Evolutionary conservation across 2,888 invertebrate genomes (phyloP), one percentile per base, ranked within the genome.

Genomic region (Polylopha cassiicola): DNA sequence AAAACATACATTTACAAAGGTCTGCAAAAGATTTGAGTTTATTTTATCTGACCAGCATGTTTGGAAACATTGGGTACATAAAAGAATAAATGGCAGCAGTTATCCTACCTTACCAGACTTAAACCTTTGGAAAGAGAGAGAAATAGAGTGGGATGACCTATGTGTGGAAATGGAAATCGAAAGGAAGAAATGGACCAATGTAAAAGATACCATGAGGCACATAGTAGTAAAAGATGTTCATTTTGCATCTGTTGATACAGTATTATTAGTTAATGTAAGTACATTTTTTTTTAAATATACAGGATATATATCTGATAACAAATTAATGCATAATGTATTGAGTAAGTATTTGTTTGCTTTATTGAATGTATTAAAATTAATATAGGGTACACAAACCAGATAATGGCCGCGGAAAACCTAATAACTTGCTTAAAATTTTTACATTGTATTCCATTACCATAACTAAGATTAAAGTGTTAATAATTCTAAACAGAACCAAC

Each of bases 81-180:
- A 71, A 55, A 77, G 79, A 66, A 61, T 78, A 18, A 67, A 67
- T 16, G 81, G 80, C 1, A 27, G 23, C 1, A 54, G 48, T 29
- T 86, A 68, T 47, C 86, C 85, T 15, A 64, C 74, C 22, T 57
- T 86, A 26, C 76, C 74, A n/a, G 51, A 75, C 43, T 55, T 81
- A 26, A 65, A 70, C 27, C 47, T 66, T 47, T 73, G 65, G 59
- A 73, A 85, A 24, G 73, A 82, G 14, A 65, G 69, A 33, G 74
- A 77, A 39, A 53, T 85, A 9, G 81, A 87, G 53, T 89, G 89
- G 89, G 86, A 85, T 53, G 69, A 77, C 29, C 78, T 89, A 0
- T 90, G 89, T 65, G 78, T 89, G 24, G 86, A 87, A 45, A 82
- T 91, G 61, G 89, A 91, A 57, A 82, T 86, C 39, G 87, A 89